Percentiles rank a stretch among this genome's conserved stretches.
phyloP scores from a whole-genome alignment of 1,140 invertebrate genomes.

The Drosophila fuyamai region DNA sequence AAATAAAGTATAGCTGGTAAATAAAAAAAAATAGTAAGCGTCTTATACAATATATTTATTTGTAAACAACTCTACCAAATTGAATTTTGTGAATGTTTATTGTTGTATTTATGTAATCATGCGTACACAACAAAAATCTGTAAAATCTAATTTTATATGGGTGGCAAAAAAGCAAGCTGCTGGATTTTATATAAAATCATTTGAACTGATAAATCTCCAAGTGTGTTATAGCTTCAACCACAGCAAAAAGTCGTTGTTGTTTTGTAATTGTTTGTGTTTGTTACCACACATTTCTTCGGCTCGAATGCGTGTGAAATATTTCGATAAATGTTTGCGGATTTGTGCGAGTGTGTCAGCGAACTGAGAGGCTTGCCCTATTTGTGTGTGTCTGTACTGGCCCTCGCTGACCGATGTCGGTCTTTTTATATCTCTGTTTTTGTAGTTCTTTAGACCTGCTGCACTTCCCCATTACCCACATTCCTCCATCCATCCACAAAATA shows the following conservation, averaged over 20 bases:
- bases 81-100: too few relatives aligned
- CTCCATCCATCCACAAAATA: neutral
- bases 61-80: too few relatives aligned
- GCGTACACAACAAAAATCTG: too few relatives aligned
- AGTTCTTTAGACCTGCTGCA: slow-evolving; percentile 11
- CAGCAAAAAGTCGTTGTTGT: neutral
- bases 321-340: slow-evolving; percentile 47
- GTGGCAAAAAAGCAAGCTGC: too few relatives aligned
- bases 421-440: slow-evolving; percentile 27
- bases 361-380: slow-evolving; percentile 18
- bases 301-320: slow-evolving; percentile 44
- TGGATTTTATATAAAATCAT: too few relatives aligned
- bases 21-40: too few relatives aligned
- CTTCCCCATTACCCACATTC: slow-evolving; percentile 10
- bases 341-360: slow-evolving; percentile 29
- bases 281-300: slow-evolving; percentile 38
- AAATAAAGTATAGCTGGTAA: too few relatives aligned
- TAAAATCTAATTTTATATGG: too few relatives aligned
- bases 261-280: slow-evolving; percentile 8
- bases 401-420: slow-evolving; percentile 24
- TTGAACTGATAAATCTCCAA: neutral
- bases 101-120: too few relatives aligned
- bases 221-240: slow-evolving; percentile 6
- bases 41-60: too few relatives aligned
- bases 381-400: neutral